A percentile compares a stretch with the other conserved stretches of the same genome.
These are phyloP conservation scores for Ploceus nigricollis DNA, from an alignment of 2,113 vertebrate genomes.

Conservation along the genomic window DNA sequence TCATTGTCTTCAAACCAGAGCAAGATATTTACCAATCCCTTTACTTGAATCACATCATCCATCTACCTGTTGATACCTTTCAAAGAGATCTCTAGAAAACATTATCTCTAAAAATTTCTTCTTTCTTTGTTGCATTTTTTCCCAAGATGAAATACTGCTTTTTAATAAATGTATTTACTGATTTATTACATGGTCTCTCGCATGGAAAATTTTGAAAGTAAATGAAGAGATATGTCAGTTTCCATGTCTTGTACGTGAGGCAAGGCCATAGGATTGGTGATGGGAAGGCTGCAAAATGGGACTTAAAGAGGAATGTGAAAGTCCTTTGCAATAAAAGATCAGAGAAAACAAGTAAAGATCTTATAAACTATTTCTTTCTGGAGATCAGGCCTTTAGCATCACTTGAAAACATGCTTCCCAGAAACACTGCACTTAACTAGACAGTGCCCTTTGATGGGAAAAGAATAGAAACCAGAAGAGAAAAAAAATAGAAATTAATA, in stretches of 20 bases:
- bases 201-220: slow-evolving; percentile 3
- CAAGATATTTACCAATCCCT: neutral
- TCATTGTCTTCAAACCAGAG: neutral
- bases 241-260: neutral
- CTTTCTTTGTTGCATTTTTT: neutral
- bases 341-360: neutral
- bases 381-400: neutral
- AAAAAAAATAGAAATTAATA: neutral
- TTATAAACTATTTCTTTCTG: neutral
- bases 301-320: neutral
- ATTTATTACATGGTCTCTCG: slow-evolving; percentile 14
- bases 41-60: neutral
- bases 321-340: neutral
- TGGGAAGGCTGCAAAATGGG: neutral
- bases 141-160: neutral
- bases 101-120: neutral
- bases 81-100: neutral
- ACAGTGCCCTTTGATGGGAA: too few species aligned
- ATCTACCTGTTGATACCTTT: neutral
- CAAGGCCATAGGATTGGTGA: neutral
- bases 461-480: neutral
- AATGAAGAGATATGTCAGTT: neutral
- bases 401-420: neutral
- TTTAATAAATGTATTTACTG: neutral
- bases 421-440: neutral